Evolutionary conservation across 2,888 invertebrate species (phyloP), one percentile per base, ranked within the genome.

Genomic region (Pseudeuparius sepicola): DNA sequence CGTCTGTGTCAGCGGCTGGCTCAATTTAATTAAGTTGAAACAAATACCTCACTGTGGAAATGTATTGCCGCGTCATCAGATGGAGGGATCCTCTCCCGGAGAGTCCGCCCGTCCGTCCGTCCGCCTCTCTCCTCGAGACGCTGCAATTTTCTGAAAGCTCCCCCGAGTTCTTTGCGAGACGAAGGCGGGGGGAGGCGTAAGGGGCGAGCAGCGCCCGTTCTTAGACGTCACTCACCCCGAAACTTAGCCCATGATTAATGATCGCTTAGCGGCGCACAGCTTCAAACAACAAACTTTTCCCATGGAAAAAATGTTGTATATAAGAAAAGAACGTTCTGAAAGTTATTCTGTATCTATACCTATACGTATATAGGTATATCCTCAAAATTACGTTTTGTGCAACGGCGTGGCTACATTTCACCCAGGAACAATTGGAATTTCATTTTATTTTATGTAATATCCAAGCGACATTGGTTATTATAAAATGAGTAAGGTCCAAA

Each of bases 281-380:
- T 66, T 65, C 67, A 65, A 68, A 68, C 69, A 69, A 69, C 68
- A 68, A 69, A 69, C 67, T 69, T 69, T 69, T 69, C 68, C 68
- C 68, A 68, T 67, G 65, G 67, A 67, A 61, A 61, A 60, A 61
- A 62, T 61, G 59, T 59, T 58, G 54, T 59, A 55, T 60, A 60
- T 59, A 60, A 60, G 60, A 60, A 61, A 61, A 58, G 60, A 60
- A n/a, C n/a, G n/a, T n/a, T n/a, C n/a, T n/a, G n/a, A n/a, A n/a
- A n/a, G n/a, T n/a, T n/a, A n/a, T n/a, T n/a, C n/a, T n/a, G n/a
- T n/a, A n/a, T n/a, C n/a, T n/a, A n/a, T n/a, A n/a, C n/a, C n/a
- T n/a, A n/a, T n/a, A n/a, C n/a, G n/a, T n/a, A n/a, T n/a, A n/a
- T n/a, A n/a, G n/a, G n/a, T n/a, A n/a, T n/a, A n/a, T n/a, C n/a